Base-by-base conservation (phyloP, 2,113 vertebrate genomes). In the Siniperca knerii region DNA sequence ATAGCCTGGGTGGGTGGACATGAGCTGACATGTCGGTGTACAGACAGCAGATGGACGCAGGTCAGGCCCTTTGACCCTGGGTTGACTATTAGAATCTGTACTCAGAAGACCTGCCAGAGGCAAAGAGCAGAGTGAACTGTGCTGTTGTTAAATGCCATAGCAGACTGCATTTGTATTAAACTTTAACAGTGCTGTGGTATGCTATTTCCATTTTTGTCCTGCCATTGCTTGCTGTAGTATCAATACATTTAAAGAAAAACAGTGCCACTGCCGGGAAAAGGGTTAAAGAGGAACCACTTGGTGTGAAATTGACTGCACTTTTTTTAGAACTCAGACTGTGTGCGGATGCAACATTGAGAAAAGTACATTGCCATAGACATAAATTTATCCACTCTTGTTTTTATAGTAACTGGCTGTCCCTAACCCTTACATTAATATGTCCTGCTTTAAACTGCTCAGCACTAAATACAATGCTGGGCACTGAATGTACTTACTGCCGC, bases 281-380 rank as follows among this genome's bases (percentile, higher is more conserved):
- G 12, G 23, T 82, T 37, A 79, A 86, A 75, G 75, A 80, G 60
- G 73, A 91, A 74, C 78, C 81, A 84, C 54, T 84, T 25, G 21
- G 60, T 79, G 67, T 80, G 60, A 87, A 87, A 87, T 74, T 77
- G 75, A 57, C 44, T 60, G 55, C 33, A 40, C 67, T 44, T 52
- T 77, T 81, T 81, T 77, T 20, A 71, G 21, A 29, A 18, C 35
- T 42, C 20, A 8, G n/a, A 62, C 33, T 44, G 20, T 70, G 33
- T 85, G 90, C 75, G 83, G 84, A 89, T 58, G 33, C 72, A 82
- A 84, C 76, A 73, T 52, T 77, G 21, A 74, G 13, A 37, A 77
- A 90, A 79, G 69, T 29, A 52, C 50, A 64, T 70, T 50, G 25
- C 66, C 50, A 25, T 2, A 10, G 58, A 88, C 33, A 29, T 68